phyloP scores from a whole-genome alignment of 2,113 vertebrate species.

The Pongo pygmaeus region DNA sequence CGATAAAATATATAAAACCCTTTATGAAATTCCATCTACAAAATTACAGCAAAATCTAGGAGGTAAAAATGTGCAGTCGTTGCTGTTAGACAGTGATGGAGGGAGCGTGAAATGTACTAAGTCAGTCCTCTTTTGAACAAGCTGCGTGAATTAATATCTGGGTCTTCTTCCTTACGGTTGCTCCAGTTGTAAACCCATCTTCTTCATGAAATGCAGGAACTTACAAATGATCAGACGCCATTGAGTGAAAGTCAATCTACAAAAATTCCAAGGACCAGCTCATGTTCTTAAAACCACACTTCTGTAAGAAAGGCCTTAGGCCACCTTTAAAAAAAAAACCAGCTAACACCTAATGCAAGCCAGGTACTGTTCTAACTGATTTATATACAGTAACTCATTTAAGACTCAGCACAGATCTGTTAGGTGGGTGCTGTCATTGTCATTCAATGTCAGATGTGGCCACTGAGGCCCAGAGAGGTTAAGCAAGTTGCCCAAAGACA shows the following conservation, averaged over 20 bases:
- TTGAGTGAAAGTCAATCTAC: neutral
- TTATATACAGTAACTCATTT: neutral
- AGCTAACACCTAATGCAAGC: neutral
- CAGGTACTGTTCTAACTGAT: neutral
- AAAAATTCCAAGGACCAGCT: neutral
- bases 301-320: neutral
- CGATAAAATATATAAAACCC: conserved; percentile 17
- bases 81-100: neutral
- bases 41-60: neutral
- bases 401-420: neutral
- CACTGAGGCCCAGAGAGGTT: neutral
- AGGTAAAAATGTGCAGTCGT: neutral
- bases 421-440: neutral
- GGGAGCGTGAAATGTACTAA: neutral
- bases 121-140: neutral
- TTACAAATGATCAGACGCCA: neutral
- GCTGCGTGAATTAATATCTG: neutral
- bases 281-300: neutral
- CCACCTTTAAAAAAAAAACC: neutral
- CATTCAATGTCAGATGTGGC: neutral
- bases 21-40: conserved; percentile 60
- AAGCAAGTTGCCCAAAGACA: neutral
- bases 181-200: neutral
- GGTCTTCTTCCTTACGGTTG: neutral
- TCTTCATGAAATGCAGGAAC: neutral